Percentiles rank a stretch among this genome's conserved stretches.
These are phyloP conservation scores for Solea solea DNA, from an alignment of 2,113 vertebrate species.

Conservation along the genomic window DNA sequence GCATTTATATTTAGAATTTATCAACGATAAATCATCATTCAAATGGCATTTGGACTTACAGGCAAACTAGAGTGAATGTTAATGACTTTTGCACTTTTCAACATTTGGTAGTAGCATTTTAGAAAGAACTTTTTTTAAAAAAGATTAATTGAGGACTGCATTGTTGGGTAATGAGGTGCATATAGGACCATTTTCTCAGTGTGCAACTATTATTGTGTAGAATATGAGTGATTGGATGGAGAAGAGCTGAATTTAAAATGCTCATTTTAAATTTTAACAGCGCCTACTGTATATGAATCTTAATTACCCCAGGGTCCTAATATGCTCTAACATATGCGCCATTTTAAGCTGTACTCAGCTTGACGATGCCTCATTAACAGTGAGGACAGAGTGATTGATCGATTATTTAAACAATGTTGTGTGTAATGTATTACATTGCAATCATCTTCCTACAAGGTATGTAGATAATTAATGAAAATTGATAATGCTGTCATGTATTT, in stretches of 20 bases:
- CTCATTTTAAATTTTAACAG: conserved; percentile 6
- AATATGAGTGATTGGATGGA: not conserved
- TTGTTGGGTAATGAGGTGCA: conserved; percentile 21
- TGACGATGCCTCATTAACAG: no score
- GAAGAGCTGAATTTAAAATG: not conserved
- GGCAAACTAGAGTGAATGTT: not conserved
- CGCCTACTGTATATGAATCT: not conserved
- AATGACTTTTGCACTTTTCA: not conserved
- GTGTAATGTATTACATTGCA: no score
- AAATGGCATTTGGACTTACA: not conserved
- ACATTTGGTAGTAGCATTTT: no score
- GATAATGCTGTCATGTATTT: no score
- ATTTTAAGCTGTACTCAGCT: no score
- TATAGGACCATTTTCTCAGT: not conserved
- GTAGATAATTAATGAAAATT: no score
- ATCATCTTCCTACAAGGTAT: no score
- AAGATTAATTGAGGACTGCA: not conserved
- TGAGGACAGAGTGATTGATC: no score
- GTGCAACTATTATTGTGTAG: not conserved
- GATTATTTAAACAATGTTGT: no score
- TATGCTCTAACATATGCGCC: no score
- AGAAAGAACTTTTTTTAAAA: not conserved
- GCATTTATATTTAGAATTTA: not conserved
- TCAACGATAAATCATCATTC: not conserved
- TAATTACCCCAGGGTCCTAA: not conserved